Base-by-base conservation (phyloP, 2,797 vertebrate species). In the Phoeniculus purpureus region DNA sequence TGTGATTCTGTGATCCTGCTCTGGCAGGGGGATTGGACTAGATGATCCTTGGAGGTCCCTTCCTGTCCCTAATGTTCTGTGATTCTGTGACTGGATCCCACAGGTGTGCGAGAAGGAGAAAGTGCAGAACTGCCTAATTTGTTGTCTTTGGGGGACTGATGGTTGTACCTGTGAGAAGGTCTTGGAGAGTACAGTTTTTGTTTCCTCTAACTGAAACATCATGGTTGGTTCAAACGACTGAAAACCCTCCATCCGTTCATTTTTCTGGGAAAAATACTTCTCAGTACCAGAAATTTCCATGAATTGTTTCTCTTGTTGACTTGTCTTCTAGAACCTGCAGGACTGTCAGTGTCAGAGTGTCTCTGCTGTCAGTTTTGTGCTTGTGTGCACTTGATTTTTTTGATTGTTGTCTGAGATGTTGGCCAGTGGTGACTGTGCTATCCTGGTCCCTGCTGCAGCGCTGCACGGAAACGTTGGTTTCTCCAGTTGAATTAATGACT, bases 381-480 rank as follows among this genome's bases (percentile, higher is more conserved):
- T 62, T 47, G 48, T n/a, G 34, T 55, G 64, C 52, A 31, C 20
- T 65, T 56, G 60, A 48, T 12, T 56, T 65, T 82, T 59, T 55
- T 82, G 47, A 40, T 70, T 1, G 2, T 62, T 60, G n/a, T 43
- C 51, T 51, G 37, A 64, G 64, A 18, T 34, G 31, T 26, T 80
- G 59, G 72, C 56, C 66, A 47, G 51, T 8, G n/a, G 62, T 87
- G 76, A 50, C 56, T 85, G 50, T 77, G 70, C 76, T 87, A 83
- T 83, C 73, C 62, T 72, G 34, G 40, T 83, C 78, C 52, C 59
- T 87, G 74, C 76, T 81, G 90, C 70, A 51, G 52, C 54, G 48
- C 66, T 88, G 58, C 45, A 59, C 61, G 60, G 55, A 89, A 87
- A 64, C 72, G 76, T 89, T 92, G 82, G 81, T 85, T 87, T 89